These are phyloP conservation scores for Pampusana beccarii DNA, from an alignment of 2,113 vertebrate genomes.

Conservation along the genomic window DNA sequence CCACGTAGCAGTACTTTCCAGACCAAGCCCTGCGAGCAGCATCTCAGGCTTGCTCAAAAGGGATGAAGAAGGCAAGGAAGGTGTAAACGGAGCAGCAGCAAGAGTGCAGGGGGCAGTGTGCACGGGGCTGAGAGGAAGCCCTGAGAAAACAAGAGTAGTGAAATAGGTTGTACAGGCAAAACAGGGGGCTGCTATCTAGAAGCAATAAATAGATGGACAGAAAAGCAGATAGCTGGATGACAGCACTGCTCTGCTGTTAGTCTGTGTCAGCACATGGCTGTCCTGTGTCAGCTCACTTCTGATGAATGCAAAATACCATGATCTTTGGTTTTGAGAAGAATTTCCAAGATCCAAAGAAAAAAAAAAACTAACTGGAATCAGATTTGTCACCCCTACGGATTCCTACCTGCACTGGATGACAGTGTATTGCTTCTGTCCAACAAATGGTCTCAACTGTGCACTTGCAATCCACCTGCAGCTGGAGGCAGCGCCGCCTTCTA, in stretches of 20 bases:
- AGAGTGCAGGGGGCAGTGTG: no score
- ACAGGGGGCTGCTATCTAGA: neutral
- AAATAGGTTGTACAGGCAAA: neutral
- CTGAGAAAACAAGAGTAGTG: neutral
- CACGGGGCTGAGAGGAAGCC: neutral
- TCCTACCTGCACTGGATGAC: neutral
- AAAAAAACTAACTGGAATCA: neutral
- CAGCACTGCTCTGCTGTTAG: neutral
- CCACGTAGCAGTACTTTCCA: no score
- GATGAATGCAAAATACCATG: neutral
- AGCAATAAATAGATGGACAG: neutral
- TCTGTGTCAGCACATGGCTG: neutral
- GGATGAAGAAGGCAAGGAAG: neutral
- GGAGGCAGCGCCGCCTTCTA: neutral
- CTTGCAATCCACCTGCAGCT: neutral
- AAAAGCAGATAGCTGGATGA: neutral
- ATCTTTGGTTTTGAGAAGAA: neutral
- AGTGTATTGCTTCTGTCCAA: neutral
- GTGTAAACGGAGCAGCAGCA: neutral
- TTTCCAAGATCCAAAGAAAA: neutral
- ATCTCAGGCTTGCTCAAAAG: neutral
- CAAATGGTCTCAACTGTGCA: neutral
- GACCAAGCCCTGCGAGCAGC: rapidly evolving
- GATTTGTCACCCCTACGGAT: neutral
- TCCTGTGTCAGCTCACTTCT: neutral